These are phyloP conservation scores for Eleutherodactylus coqui DNA, from an alignment of 2,797 vertebrate genomes.

Conservation along the genomic window DNA sequence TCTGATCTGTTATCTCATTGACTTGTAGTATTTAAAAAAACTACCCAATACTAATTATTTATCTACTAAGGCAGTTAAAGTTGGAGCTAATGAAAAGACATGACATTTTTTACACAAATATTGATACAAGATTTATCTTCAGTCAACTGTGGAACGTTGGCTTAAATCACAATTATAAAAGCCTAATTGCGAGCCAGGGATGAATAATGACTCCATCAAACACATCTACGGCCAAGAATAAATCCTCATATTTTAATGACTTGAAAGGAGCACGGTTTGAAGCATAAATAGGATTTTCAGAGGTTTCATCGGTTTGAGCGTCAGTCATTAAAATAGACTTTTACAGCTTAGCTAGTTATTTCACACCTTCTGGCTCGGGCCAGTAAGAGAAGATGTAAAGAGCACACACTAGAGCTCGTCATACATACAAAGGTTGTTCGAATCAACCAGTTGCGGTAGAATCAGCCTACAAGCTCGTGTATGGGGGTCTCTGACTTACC, in stretches of 20 bases:
- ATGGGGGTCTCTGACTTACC: no score
- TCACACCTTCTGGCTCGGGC: background rate
- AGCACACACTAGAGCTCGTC: no score
- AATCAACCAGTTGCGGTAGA: no score
- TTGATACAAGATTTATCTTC: slow-evolving; percentile 33
- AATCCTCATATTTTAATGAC: slow-evolving; percentile 37
- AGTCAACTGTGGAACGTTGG: slow-evolving; percentile 33
- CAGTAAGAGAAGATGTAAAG: no score
- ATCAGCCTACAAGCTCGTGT: no score
- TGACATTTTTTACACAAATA: slow-evolving; percentile 22
- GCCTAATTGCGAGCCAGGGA: slow-evolving; percentile 28
- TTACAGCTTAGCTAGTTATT: background rate
- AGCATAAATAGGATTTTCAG: slow-evolving; percentile 3
- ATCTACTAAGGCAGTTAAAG: background rate
- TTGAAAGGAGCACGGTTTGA: background rate
- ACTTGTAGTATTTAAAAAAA: background rate
- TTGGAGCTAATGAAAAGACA: slow-evolving; percentile 27
- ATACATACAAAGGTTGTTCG: no score
- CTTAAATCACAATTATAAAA: slow-evolving; percentile 48
- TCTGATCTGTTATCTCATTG: background rate
- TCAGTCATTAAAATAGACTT: slow-evolving; percentile 17
- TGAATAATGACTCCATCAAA: slow-evolving; percentile 46
- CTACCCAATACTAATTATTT: slow-evolving; percentile 24
- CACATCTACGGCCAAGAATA: slow-evolving; percentile 23
- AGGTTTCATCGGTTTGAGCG: slow-evolving; percentile 12